These are phyloP conservation scores for Chaetophractus vellerosus DNA, from an alignment of 2,797 vertebrate species.

Conservation along the genomic window DNA sequence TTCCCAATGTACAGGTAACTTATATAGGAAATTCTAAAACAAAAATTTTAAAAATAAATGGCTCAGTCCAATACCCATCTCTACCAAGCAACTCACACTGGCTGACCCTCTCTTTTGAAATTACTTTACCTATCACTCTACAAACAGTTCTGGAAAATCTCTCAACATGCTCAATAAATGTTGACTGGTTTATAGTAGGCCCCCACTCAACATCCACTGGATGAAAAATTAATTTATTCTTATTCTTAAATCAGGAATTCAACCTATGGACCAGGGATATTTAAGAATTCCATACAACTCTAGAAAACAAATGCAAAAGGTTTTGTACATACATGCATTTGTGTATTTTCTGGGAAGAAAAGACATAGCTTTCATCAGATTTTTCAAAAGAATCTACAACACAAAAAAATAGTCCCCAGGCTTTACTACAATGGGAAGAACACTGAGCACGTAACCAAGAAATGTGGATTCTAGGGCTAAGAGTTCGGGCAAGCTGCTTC, in stretches of 20 bases:
- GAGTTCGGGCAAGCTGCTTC: neutral
- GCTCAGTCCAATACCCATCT: neutral
- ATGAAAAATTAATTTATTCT: conserved; percentile 1
- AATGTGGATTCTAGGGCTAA: neutral
- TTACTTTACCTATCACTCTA: neutral
- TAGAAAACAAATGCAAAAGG: neutral
- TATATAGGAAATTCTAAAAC: neutral
- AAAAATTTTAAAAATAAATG: neutral
- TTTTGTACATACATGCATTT: neutral
- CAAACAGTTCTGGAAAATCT: neutral
- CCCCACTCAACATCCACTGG: neutral
- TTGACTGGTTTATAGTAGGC: neutral
- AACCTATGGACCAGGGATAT: neutral
- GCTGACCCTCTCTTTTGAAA: neutral
- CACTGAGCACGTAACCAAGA: neutral
- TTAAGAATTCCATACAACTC: neutral
- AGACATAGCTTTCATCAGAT: neutral
- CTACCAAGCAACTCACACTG: neutral
- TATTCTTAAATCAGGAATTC: neutral
- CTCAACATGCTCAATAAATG: neutral
- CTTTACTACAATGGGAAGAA: neutral
- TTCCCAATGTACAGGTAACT: neutral
- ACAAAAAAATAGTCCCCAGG: neutral
- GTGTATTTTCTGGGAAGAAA: neutral
- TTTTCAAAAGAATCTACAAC: neutral